Percentiles rank a stretch among this genome's conserved stretches.
phyloP scores from a whole-genome alignment of 2,113 vertebrate genomes.

The Martes martes region DNA sequence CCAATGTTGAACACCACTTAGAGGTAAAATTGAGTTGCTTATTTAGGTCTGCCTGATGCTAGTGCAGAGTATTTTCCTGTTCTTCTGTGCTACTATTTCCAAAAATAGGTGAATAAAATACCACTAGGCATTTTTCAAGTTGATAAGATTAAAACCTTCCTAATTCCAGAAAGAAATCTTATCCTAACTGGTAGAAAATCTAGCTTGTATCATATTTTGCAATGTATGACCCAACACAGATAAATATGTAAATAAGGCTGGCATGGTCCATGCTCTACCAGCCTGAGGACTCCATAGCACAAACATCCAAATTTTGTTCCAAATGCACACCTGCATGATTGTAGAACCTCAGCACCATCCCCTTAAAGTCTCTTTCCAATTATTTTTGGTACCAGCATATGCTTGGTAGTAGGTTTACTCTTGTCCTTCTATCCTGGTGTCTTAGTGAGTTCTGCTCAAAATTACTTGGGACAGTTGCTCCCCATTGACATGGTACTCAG shows the following conservation, averaged over 20 bases:
- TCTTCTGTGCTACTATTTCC: not conserved
- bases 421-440: not conserved
- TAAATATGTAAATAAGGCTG: not conserved
- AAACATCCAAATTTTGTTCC: not conserved
- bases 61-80: not conserved
- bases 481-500: not conserved
- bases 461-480: not conserved
- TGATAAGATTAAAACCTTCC: not conserved
- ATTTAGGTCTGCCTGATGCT: not conserved
- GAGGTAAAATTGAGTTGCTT: not conserved
- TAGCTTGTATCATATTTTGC: not conserved
- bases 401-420: not conserved
- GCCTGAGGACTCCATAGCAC: not conserved
- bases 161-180: conserved; percentile 12
- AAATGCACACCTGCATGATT: not conserved
- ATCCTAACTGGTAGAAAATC: not conserved
- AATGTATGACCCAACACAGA: not conserved
- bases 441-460: not conserved
- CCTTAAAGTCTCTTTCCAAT: not conserved
- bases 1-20: not conserved
- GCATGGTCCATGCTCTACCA: not conserved
- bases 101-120: not conserved
- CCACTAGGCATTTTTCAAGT: not conserved
- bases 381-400: not conserved
- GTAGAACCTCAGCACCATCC: not conserved